phyloP scores from a whole-genome alignment of 2,888 invertebrate species.

The Xestia rhomboidea region DNA sequence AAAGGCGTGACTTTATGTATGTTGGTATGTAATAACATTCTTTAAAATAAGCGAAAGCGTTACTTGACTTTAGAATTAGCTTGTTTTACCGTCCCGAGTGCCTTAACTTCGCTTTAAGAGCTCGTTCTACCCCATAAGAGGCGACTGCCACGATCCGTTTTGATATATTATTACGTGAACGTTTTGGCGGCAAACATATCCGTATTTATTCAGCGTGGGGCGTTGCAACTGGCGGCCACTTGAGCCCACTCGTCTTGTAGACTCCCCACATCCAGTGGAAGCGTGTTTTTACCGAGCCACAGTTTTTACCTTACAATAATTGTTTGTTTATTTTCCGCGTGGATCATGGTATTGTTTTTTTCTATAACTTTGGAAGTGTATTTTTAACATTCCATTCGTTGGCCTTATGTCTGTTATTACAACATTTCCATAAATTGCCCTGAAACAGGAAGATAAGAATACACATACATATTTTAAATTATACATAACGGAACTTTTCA shows the following conservation, averaged over 20 bases:
- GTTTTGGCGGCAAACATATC: conserved; percentile 67
- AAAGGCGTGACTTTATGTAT: no score
- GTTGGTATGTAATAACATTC: not conserved
- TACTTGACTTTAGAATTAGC: not conserved
- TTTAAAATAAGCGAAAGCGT: not conserved
- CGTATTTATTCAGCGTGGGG: conserved; percentile 73
- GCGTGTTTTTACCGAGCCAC: conserved; percentile 66
- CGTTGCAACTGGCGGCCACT: conserved; percentile 68
- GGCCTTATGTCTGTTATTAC: conserved; percentile 2
- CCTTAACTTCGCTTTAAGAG: conserved; percentile 11
- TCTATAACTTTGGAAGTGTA: conserved; percentile 13
- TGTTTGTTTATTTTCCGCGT: conserved; percentile 34
- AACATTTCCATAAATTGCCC: conserved; percentile 21
- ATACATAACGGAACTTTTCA: conserved; percentile 3
- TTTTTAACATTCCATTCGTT: conserved; percentile 13
- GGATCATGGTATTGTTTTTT: conserved; percentile 23
- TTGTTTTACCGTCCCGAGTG: not conserved
- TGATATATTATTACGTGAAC: conserved; percentile 62
- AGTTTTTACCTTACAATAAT: conserved; percentile 44
- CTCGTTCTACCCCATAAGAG: not conserved
- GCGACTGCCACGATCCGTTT: conserved; percentile 39
- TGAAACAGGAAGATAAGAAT: conserved; percentile 28
- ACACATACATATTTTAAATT: conserved; percentile 9
- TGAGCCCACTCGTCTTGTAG: conserved; percentile 70
- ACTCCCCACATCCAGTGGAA: conserved; percentile 70